These are phyloP conservation scores for Magallana ariakensis DNA, from an alignment of 1,140 invertebrate species.

Conservation along the genomic window DNA sequence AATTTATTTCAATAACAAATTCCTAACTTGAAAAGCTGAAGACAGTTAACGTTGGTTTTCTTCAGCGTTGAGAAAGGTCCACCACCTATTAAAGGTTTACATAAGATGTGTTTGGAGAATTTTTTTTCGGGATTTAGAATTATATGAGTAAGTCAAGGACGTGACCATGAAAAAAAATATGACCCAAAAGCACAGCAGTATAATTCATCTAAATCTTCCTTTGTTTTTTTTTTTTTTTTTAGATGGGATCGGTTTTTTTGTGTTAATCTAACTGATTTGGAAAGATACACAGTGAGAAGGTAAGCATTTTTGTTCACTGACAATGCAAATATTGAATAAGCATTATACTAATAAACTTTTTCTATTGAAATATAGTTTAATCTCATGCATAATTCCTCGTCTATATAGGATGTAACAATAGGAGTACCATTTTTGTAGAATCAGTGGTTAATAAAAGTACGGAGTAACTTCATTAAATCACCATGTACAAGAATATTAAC, in stretches of 20 bases:
- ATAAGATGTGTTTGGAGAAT: neutral
- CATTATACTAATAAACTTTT: neutral
- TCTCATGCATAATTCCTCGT: neutral
- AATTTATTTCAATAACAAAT: slow-evolving; percentile 22
- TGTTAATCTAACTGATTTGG: neutral
- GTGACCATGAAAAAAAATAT: neutral
- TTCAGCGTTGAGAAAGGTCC: neutral
- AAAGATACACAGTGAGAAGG: neutral
- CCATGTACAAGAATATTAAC: neutral
- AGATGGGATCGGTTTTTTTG: neutral
- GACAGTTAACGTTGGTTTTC: neutral
- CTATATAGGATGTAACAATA: neutral
- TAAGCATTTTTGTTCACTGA: neutral
- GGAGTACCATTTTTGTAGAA: neutral
- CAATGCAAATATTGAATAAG: neutral
- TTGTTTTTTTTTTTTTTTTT: neutral
- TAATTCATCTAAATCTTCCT: neutral
- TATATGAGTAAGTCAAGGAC: slow-evolving; percentile 14
- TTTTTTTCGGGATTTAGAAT: neutral
- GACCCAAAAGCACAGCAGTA: neutral
- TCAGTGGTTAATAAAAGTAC: neutral
- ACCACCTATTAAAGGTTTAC: neutral
- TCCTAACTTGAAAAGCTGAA: slow-evolving; percentile 19
- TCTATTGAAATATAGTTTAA: neutral
- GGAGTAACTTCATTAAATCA: neutral